phyloP scores from a whole-genome alignment of 2,113 vertebrate species.

The Oncorhynchus mykiss region DNA sequence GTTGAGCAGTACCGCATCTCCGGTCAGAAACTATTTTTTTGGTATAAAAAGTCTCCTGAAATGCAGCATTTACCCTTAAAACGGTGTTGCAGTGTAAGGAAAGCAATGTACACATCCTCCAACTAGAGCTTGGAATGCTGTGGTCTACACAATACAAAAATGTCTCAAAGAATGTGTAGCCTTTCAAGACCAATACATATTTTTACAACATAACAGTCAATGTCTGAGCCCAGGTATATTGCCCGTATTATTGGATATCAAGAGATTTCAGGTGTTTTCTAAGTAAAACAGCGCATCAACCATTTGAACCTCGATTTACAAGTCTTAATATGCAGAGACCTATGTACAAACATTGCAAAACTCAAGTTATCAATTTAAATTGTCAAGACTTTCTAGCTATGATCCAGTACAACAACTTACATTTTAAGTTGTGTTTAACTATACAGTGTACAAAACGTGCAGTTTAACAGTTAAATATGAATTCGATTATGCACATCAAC shows the following conservation, averaged over 20 bases:
- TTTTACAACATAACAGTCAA: constrained; percentile 72
- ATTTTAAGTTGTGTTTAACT: constrained; percentile 53
- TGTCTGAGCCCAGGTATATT: constrained; percentile 68
- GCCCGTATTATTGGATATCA: constrained; percentile 67
- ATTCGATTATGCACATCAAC: constrained; percentile 69
- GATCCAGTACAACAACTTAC: constrained; percentile 71
- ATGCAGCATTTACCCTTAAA: constrained; percentile 59
- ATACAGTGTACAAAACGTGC: constrained; percentile 78
- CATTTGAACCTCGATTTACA: constrained; percentile 50
- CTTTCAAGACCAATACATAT: constrained; percentile 44
- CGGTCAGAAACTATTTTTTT: constrained; percentile 56
- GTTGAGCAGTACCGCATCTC: constrained; percentile 61
- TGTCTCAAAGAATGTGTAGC: constrained; percentile 52
- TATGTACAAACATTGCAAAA: constrained; percentile 66
- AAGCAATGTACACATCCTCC: constrained; percentile 57
- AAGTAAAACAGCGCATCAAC: constrained; percentile 59
- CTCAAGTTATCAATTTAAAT: constrained; percentile 34
- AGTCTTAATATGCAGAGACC: constrained; percentile 46
- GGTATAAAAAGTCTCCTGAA: constrained; percentile 53
- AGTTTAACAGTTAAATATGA: constrained; percentile 71
- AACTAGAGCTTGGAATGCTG: constrained; percentile 65
- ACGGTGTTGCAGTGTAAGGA: constrained; percentile 56
- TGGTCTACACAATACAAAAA: constrained; percentile 63
- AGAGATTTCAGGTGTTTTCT: constrained; percentile 65
- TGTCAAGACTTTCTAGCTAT: constrained; percentile 47